Evolutionary conservation across 1,140 invertebrate genomes (phyloP).

Genomic region (Dufourea novaeangliae): DNA sequence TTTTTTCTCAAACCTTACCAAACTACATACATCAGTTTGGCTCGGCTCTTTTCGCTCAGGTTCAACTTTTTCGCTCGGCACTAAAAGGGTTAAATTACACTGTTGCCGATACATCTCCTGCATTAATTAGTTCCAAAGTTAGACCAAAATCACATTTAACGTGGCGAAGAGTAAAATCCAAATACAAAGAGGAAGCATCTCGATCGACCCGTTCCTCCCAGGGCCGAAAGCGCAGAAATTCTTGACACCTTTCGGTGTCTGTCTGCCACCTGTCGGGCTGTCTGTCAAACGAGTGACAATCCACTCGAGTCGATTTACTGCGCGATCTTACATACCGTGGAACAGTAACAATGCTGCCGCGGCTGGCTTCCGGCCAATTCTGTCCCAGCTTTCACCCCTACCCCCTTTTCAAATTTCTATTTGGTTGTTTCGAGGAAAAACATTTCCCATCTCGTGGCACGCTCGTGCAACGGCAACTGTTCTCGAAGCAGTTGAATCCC

Average conservation of each 20-base stretch:
- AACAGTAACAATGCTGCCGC: constrained; percentile 52
- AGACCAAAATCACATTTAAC: too few species aligned
- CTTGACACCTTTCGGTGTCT: constrained; percentile 13
- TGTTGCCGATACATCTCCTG: too few species aligned
- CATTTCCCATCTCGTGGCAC: too few species aligned
- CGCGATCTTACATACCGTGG: constrained; percentile 48
- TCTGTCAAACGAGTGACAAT: constrained; percentile 56
- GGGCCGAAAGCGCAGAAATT: constrained; percentile 5
- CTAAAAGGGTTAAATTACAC: too few species aligned
- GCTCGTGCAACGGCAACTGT: background rate
- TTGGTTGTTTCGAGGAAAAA: background rate
- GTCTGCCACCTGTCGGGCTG: constrained; percentile 62
- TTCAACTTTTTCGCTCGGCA: too few species aligned
- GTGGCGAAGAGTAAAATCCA: too few species aligned
- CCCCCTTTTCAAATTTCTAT: background rate
- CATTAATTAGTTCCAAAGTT: too few species aligned
- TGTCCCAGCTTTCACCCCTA: background rate
- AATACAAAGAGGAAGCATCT: background rate
- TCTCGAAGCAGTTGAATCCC: too few species aligned
- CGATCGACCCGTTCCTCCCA: background rate
- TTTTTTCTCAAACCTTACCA: too few species aligned
- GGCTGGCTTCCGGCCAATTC: constrained; percentile 61
- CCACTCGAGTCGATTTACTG: constrained; percentile 49
- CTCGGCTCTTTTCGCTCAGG: too few species aligned
- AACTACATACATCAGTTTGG: too few species aligned